These are phyloP conservation scores for zebrafish (Danio rerio) DNA, from an alignment of 2,113 vertebrate genomes.

Conservation along the genomic window DNA sequence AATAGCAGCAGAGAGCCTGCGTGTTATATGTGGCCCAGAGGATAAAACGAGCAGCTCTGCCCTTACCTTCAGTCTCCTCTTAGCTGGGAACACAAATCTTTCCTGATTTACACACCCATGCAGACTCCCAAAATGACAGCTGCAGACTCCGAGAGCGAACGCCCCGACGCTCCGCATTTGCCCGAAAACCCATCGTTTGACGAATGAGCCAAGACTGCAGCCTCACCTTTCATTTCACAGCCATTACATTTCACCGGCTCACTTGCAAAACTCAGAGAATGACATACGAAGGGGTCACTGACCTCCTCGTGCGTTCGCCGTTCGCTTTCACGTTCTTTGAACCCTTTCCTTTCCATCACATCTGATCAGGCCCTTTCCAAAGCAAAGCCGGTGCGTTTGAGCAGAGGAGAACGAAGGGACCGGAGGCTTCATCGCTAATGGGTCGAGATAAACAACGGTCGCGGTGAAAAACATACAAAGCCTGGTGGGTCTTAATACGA, in stretches of 20 bases:
- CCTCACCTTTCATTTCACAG: slow-evolving; percentile 43
- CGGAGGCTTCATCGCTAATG: slow-evolving; percentile 35
- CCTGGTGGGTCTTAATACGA: slow-evolving; percentile 50
- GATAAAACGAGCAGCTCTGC: slow-evolving; percentile 3
- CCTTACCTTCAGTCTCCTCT: slow-evolving; percentile 18
- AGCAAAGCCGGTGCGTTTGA: background rate
- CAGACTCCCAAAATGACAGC: slow-evolving; percentile 22
- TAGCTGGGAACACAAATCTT: slow-evolving; percentile 36
- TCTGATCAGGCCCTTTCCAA: background rate
- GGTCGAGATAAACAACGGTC: slow-evolving; percentile 22
- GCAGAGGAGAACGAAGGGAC: slow-evolving; percentile 11
- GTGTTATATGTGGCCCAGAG: slow-evolving; percentile 33
- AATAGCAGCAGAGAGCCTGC: slow-evolving; percentile 30
- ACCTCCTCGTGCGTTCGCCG: background rate
- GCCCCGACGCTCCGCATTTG: background rate
- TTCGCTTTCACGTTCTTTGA: slow-evolving; percentile 17
- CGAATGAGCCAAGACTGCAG: slow-evolving; percentile 34
- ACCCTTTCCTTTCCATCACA: slow-evolving; percentile 37
- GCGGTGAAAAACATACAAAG: slow-evolving; percentile 33
- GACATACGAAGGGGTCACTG: slow-evolving; percentile 31
- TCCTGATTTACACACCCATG: slow-evolving; percentile 32
- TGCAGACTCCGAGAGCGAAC: slow-evolving; percentile 4
- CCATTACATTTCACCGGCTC: slow-evolving; percentile 28
- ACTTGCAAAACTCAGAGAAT: background rate
- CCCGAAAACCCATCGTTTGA: slow-evolving; percentile 22